Evolutionary conservation across 1,140 invertebrate genomes (phyloP).

Genomic region (Thaumatotibia leucotreta): DNA sequence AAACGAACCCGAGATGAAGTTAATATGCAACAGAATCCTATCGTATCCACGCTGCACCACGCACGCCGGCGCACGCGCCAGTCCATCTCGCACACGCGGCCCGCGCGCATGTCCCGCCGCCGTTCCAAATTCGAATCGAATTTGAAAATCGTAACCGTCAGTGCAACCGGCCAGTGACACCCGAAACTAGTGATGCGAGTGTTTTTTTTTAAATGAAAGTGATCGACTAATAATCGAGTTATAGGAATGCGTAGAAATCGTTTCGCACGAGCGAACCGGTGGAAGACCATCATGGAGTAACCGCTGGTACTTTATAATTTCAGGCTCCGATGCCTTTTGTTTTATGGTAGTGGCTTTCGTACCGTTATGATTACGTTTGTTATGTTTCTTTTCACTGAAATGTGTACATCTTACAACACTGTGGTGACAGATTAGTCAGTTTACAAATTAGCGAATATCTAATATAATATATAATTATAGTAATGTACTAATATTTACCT

Average conservation of each 20-base stretch:
- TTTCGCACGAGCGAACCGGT: constrained; percentile 37
- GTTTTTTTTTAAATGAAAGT: constrained; percentile 20
- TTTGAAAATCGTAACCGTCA: background rate
- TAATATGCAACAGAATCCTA: constrained; percentile 43
- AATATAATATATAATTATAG: too few species aligned
- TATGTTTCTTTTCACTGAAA: constrained; percentile 14
- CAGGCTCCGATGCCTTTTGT: constrained; percentile 44
- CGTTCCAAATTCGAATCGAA: constrained; percentile 31
- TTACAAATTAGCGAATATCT: too few species aligned
- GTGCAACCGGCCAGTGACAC: constrained; percentile 12
- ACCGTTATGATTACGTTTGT: constrained; percentile 21
- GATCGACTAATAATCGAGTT: constrained; percentile 23
- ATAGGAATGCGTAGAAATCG: constrained; percentile 49
- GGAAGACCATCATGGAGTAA: constrained; percentile 36
- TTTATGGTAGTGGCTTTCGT: constrained; percentile 42
- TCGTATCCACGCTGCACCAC: constrained; percentile 24
- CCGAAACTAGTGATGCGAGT: constrained; percentile 19
- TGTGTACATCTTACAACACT: background rate
- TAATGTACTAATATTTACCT: too few species aligned
- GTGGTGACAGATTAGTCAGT: too few species aligned
- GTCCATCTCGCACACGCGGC: constrained; percentile 37
- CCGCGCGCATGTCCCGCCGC: constrained; percentile 31
- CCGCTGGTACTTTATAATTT: constrained; percentile 39
- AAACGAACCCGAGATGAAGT: constrained; percentile 30
- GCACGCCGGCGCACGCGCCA: constrained; percentile 29